A percentile compares a stretch with the other conserved stretches of the same genome.
phyloP scores from a whole-genome alignment of 2,113 vertebrate species.

The Vulpes vulpes region DNA sequence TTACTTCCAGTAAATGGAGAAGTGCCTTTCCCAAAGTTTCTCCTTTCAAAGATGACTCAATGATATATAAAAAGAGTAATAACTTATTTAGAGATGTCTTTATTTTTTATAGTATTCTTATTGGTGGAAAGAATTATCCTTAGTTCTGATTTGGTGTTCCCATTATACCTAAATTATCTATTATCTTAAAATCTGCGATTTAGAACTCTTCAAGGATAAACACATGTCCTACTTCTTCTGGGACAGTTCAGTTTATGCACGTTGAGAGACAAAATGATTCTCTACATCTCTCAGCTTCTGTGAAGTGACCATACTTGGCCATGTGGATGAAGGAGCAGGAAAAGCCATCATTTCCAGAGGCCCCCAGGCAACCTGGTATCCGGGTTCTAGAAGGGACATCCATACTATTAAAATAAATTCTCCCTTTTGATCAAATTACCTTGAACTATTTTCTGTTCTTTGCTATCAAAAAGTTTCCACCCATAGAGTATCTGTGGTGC shows the following conservation, averaged over 20 bases:
- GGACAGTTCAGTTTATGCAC: neutral
- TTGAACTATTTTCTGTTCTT: neutral
- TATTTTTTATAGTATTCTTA: neutral
- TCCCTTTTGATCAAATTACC: neutral
- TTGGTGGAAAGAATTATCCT: neutral
- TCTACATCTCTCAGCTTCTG: neutral
- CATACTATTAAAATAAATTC: neutral
- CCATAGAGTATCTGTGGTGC: neutral
- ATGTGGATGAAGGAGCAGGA: neutral
- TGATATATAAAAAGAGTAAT: neutral
- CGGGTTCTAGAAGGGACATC: neutral
- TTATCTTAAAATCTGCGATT: neutral
- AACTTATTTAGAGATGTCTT: neutral
- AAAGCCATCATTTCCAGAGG: neutral
- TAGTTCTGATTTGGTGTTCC: neutral
- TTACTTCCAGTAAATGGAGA: neutral
- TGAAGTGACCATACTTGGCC: neutral
- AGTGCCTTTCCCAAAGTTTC: neutral
- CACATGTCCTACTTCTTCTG: neutral
- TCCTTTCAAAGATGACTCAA: neutral
- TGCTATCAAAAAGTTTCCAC: neutral
- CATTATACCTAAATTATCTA: neutral
- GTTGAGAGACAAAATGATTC: neutral
- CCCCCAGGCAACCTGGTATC: neutral
- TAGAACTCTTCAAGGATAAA: neutral